A percentile compares a stretch with the other conserved stretches of the same genome.
These are phyloP conservation scores for Epinephelus moara DNA, from an alignment of 2,113 vertebrate species.

Conservation along the genomic window DNA sequence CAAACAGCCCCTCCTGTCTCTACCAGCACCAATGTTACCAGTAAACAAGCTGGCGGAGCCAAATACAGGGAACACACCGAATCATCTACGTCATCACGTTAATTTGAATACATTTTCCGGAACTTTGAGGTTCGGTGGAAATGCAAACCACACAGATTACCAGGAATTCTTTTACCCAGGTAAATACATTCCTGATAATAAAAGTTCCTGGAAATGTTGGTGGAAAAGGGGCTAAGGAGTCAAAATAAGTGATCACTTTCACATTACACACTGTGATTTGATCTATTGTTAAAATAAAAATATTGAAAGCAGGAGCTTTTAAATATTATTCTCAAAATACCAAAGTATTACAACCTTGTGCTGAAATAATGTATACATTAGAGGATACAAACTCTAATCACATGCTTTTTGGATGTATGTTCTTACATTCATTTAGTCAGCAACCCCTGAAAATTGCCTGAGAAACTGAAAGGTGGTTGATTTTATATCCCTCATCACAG, in stretches of 20 bases:
- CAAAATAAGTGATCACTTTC: not conserved
- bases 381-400: not conserved
- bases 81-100: no score
- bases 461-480: not conserved
- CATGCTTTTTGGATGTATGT: not conserved
- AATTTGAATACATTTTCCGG: no score
- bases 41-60: no score
- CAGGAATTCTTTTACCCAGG: no score
- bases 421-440: not conserved
- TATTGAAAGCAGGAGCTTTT: not conserved
- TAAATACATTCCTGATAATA: no score
- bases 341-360: not conserved
- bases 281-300: not conserved
- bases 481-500: conserved; percentile 15
- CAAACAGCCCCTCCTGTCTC: no score
- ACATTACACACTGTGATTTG: not conserved
- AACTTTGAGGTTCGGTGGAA: no score
- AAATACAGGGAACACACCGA: no score
- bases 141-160: no score
- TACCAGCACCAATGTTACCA: no score
- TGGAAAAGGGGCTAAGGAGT: no score
- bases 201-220: no score
- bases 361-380: not conserved
- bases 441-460: not conserved
- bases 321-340: not conserved